Evolutionary conservation across 2,797 vertebrate genomes (phyloP).

Genomic region (Nannoperca obscura): DNA sequence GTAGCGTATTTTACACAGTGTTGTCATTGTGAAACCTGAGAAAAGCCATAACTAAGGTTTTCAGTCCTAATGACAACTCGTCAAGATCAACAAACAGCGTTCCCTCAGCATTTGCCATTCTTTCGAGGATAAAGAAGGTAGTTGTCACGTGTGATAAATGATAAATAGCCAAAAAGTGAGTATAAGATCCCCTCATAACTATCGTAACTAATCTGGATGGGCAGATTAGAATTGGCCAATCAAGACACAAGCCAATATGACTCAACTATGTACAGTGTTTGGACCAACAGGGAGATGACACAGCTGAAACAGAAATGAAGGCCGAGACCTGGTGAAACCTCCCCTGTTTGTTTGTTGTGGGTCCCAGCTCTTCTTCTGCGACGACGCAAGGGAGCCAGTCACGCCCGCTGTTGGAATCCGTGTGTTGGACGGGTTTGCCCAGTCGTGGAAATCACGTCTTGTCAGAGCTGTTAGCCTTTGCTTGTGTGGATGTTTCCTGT

Average conservation of each 20-base stretch:
- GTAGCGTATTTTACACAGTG: constrained; percentile 48
- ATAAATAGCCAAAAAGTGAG: constrained; percentile 21
- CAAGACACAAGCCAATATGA: constrained; percentile 50
- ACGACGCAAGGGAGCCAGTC: constrained; percentile 7
- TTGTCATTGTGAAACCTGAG: constrained; percentile 58
- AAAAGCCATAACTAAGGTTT: constrained; percentile 49
- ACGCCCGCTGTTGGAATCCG: constrained; percentile 43
- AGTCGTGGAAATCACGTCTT: constrained; percentile 32
- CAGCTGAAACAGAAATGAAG: constrained; percentile 31
- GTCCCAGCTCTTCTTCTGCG: constrained; percentile 26
- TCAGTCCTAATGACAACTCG: constrained; percentile 26
- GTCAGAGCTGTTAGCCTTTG: constrained; percentile 10
- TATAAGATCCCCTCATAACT: constrained; percentile 15
- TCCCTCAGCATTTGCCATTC: constrained; percentile 19
- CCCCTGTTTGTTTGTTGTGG: constrained; percentile 53
- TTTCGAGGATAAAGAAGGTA: constrained; percentile 17
- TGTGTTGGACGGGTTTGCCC: constrained; percentile 37
- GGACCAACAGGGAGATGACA: constrained; percentile 50
- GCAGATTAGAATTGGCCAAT: constrained; percentile 19
- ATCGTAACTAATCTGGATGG: constrained; percentile 16
- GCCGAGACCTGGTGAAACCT: constrained; percentile 38
- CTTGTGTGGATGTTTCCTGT: constrained; percentile 52
- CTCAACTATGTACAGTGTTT: constrained; percentile 70
- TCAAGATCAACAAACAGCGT: constrained; percentile 23
- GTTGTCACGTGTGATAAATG: constrained; percentile 30